Conservation (phyloP, 2,888 invertebrate genomes). For the Lymantria dispar region DNA sequence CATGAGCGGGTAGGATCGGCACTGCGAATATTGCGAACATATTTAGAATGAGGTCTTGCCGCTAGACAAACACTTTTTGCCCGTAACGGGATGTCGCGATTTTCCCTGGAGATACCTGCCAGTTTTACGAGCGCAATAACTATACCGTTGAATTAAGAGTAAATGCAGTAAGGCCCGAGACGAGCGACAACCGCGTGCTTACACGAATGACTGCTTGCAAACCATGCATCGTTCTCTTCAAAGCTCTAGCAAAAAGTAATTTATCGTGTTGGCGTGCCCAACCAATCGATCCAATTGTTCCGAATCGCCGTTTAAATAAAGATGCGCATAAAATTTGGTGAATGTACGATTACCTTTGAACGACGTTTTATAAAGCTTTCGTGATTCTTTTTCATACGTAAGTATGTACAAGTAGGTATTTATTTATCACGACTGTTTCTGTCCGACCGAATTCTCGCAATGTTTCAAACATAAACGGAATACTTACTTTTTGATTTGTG, state of each 20-base stretch:
- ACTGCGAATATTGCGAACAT: conserved; percentile 59
- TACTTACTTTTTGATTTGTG: conserved; percentile 11
- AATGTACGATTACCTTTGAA: conserved; percentile 48
- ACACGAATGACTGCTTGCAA: conserved; percentile 58
- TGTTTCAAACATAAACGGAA: conserved; percentile 17
- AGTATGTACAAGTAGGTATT: conserved; percentile 16
- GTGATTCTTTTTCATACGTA: conserved; percentile 39
- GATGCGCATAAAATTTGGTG: conserved; percentile 71
- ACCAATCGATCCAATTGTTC: conserved; percentile 64
- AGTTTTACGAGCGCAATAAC: conserved; percentile 36
- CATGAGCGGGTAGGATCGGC: conserved; percentile 54
- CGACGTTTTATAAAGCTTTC: conserved; percentile 47
- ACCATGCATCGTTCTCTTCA: conserved; percentile 55
- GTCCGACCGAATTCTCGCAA: conserved; percentile 26
- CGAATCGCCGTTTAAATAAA: conserved; percentile 61
- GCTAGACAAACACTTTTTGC: conserved; percentile 67
- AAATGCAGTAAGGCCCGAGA: conserved; percentile 33
- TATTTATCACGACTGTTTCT: conserved; percentile 21
- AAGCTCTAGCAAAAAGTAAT: conserved; percentile 72
- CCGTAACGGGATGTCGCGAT: conserved; percentile 53
- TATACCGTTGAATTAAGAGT: conserved; percentile 10
- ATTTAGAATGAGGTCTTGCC: conserved; percentile 62
- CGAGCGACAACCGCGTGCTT: conserved; percentile 46
- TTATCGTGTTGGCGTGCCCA: conserved; percentile 72
- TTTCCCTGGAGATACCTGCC: conserved; percentile 44